These are phyloP conservation scores for Eurosta solidaginis DNA, from an alignment of 1,140 invertebrate species.

Conservation along the genomic window DNA sequence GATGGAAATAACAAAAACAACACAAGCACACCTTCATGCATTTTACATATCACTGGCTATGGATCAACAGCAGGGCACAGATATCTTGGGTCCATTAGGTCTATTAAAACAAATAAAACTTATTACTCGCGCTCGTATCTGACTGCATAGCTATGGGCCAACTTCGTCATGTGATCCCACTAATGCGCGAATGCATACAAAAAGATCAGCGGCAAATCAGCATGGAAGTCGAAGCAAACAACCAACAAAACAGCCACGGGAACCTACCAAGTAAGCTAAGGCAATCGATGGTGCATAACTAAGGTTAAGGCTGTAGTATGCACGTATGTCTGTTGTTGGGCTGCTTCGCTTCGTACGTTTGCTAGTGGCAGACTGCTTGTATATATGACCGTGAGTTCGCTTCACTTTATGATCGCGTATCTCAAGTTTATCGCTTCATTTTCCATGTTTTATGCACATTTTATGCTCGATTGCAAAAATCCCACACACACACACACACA, in stretches of 20 bases:
- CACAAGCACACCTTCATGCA: background rate
- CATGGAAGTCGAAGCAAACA: background rate
- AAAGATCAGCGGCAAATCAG: background rate
- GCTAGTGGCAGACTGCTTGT: background rate
- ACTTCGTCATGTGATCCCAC: constrained; percentile 33
- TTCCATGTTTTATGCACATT: constrained; percentile 32
- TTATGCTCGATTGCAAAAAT: constrained; percentile 14
- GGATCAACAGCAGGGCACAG: background rate
- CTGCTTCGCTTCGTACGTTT: background rate
- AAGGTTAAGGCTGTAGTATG: constrained; percentile 23
- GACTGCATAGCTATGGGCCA: constrained; percentile 22
- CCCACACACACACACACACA: background rate
- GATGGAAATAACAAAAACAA: background rate
- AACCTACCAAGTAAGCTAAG: constrained; percentile 3
- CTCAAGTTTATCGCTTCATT: constrained; percentile 35
- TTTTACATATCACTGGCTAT: background rate
- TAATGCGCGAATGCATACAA: background rate
- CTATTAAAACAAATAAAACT: constrained; percentile 31
- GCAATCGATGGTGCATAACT: too few species aligned
- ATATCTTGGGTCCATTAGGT: constrained; percentile 12
- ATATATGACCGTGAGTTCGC: constrained; percentile 9
- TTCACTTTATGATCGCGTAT: constrained; percentile 32
- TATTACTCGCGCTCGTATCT: constrained; percentile 10
- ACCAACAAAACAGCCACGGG: background rate
- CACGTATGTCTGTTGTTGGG: background rate